These are phyloP conservation scores for Setophaga petechia DNA, from an alignment of 2,113 vertebrate genomes.

Conservation along the genomic window DNA sequence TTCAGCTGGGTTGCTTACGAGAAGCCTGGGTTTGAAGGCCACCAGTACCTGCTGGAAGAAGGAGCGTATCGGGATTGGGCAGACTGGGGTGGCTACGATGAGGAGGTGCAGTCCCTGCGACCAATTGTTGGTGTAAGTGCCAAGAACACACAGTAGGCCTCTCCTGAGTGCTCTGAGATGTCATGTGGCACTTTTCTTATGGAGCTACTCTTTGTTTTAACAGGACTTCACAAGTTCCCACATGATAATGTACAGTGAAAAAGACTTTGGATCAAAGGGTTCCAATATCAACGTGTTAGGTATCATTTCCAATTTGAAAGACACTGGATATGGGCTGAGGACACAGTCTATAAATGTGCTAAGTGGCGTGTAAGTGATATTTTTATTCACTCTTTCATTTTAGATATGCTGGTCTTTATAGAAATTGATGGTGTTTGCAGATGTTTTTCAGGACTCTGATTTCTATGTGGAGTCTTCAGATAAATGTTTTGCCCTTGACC, in stretches of 20 bases:
- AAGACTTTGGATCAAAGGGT: slow-evolving; percentile 80
- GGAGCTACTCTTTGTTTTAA: slow-evolving; percentile 30
- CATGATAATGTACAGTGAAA: slow-evolving; percentile 88
- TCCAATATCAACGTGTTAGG: slow-evolving; percentile 82
- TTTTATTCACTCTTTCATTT: neutral
- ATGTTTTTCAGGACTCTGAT: neutral
- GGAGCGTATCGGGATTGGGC: slow-evolving; percentile 86
- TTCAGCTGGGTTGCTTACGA: slow-evolving; percentile 93
- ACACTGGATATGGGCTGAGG: slow-evolving; percentile 81
- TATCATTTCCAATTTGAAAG: slow-evolving; percentile 85
- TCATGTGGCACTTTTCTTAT: neutral
- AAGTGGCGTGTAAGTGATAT: slow-evolving; percentile 88
- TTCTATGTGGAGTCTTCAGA: neutral
- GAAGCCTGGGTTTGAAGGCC: slow-evolving; percentile 86
- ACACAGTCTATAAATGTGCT: slow-evolving; percentile 87
- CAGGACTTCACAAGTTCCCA: slow-evolving; percentile 88
- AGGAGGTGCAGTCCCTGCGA: slow-evolving; percentile 82
- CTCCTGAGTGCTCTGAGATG: neutral
- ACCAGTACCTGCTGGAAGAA: slow-evolving; percentile 94
- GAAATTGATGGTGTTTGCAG: neutral
- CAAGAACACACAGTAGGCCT: neutral
- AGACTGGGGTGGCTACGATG: slow-evolving; percentile 87
- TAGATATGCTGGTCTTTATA: neutral
- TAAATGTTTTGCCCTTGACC: neutral
- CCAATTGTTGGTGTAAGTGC: slow-evolving; percentile 85